Evolutionary conservation across 2,797 vertebrate species (phyloP), one percentile per base, ranked within the genome.

Genomic region (Mionectes olivaceus): DNA sequence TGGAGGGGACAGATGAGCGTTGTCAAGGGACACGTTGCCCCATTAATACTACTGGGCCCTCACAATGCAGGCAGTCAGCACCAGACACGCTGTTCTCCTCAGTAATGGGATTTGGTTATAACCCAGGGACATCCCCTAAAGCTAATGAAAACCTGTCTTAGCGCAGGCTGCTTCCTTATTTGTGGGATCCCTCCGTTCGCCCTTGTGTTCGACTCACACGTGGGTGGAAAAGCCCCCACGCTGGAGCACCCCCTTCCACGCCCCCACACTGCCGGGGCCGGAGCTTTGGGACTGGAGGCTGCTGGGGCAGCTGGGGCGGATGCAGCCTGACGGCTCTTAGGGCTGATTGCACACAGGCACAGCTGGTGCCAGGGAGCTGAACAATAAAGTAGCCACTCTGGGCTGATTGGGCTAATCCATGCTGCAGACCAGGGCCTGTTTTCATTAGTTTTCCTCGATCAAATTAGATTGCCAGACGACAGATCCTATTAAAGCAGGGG

Each of bases 351-450:
- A 80, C 93, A 67, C 94, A 75, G 4, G 63, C 93, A 76, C 97
- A 97, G 97, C 97, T 97, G 97, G 89, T 97, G 93, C 97, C 95
- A 25, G 95, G 90, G 82, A 95, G 95, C 95, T 86, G 96, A 92
- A 97, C 96, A 87, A 93, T 96, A 71, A 91, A 89, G 88, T 95
- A 79, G 96, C 92, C 92, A 94, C 86, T 41, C 32, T 37, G 92
- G 88, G 24, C 94, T 90, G 46, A 73, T 87, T 74, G 87, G 93
- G 94, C 93, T 90, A 94, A 91, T 94, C 96, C 93, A 2, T 16
- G 52, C 86, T 77, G 93, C 60, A 79, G 94, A 77, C 77, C 64
- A 2, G 80, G 84, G 71, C 90, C 81, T 78, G 70, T 37, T 93
- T 67, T 53, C 86, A 80, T 74, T 87, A 81, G 91, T 96, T 93